Evolutionary conservation across 2,797 vertebrate species (phyloP), one percentile per base, ranked within the genome.

Genomic region (Mus spretus): DNA sequence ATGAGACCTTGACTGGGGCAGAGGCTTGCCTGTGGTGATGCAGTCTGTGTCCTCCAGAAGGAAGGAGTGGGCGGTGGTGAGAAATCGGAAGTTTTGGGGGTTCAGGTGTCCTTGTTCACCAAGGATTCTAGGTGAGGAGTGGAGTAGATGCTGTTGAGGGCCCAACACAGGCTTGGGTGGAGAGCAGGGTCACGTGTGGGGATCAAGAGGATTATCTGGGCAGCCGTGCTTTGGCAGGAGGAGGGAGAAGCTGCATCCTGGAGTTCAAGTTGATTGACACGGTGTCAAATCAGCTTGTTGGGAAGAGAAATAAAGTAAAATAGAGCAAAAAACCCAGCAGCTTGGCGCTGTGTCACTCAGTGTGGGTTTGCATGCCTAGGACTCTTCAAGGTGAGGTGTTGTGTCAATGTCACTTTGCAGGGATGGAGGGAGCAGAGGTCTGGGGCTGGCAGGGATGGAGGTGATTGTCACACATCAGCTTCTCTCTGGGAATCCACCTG

Each of bases 21-120:
- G 61, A 65, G 37, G 19, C 15, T 91, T 85, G n/a, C 44, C 44
- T 55, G 2, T 53, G n/a, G 50, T 47, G 47, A 79, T 22, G 65
- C 20, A 83, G 85, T n/a, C 72, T 6, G 31, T 6, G 40, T 59
- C 57, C 34, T 81, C 20, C 5, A 3, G 90, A 53, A 26, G 26
- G 72, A 47, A 79, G n/a, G 26, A 31, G 10, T 24, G 47, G 72
- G 28, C 3, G 47, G 15, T 65, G 1, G 40, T 28, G 55, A 75
- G 1, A 20, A n/a, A 63, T 31, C 34, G 10, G 67, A 31, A 20
- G 85, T 26, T 13, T 81, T 47, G 61, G 19, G 47, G 19, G 34
- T 14, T 0, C 3, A n/a, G 19, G 0, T 0, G 34, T 78, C n/a
- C 28, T 82, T 10, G 26, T 65, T 57, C 28, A n/a, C 17, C 0